phyloP scores from a whole-genome alignment of 2,888 invertebrate species.

The Chelonus formosanus region DNA sequence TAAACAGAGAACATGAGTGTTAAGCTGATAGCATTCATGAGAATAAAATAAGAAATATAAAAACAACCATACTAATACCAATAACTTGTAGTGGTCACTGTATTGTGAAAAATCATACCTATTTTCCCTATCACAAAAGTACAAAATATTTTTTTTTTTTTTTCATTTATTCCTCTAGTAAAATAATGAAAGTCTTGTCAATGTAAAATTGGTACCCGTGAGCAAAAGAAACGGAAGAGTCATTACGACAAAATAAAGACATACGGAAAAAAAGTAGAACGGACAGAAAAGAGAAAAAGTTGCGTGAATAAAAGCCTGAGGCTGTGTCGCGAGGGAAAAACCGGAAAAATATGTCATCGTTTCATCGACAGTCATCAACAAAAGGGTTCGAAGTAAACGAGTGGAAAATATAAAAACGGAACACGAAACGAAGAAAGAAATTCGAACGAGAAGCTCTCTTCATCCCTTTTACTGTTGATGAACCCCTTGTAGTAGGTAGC shows the following conservation, averaged over 20 bases:
- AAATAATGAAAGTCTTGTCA: slow-evolving; percentile 16
- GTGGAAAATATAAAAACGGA: slow-evolving; percentile 23
- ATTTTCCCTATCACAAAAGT: too few species aligned
- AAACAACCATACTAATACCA: too few species aligned
- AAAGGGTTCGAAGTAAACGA: slow-evolving; percentile 46
- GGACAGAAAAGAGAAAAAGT: slow-evolving; percentile 37
- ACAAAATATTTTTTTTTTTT: background rate
- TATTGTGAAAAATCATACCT: too few species aligned
- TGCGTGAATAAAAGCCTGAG: slow-evolving; percentile 43
- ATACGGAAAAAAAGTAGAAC: slow-evolving; percentile 22
- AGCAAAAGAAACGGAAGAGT: slow-evolving; percentile 24
- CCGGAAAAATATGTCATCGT: slow-evolving; percentile 66
- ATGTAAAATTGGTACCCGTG: slow-evolving; percentile 16
- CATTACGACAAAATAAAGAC: slow-evolving; percentile 28
- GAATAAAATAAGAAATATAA: too few species aligned
- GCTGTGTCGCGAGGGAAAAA: slow-evolving; percentile 57
- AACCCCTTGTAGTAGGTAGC: slow-evolving; percentile 16
- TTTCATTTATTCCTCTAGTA: background rate
- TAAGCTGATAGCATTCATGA: too few species aligned
- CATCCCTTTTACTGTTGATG: slow-evolving; percentile 15
- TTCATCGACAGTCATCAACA: slow-evolving; percentile 65
- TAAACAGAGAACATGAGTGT: too few species aligned
- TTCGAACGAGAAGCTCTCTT: slow-evolving; percentile 37
- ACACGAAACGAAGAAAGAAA: slow-evolving; percentile 40
- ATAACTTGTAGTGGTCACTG: too few species aligned